A percentile compares a stretch with the other conserved stretches of the same genome.
Evolutionary conservation across 2,888 invertebrate species (phyloP).

Genomic region (Aphodius granarius): DNA sequence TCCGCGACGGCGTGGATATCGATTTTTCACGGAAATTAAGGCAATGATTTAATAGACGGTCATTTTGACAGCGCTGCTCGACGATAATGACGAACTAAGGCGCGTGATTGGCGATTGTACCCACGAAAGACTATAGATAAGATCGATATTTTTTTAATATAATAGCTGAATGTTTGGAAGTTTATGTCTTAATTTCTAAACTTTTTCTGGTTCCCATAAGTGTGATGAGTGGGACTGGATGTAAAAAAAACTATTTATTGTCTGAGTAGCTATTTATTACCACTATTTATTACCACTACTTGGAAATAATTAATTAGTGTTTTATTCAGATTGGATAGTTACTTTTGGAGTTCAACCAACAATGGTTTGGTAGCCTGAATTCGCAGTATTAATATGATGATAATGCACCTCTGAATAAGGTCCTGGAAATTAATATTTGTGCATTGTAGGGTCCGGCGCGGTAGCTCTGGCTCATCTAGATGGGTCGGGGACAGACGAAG

Average conservation of each 20-base stretch:
- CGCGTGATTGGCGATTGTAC: background rate
- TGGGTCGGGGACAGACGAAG: slow-evolving; percentile 83
- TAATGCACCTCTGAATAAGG: background rate
- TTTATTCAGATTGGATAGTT: too few relatives aligned
- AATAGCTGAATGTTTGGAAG: background rate
- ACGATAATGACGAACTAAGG: background rate
- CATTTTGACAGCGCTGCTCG: background rate
- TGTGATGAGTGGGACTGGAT: too few relatives aligned
- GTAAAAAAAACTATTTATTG: too few relatives aligned
- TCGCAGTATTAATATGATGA: background rate
- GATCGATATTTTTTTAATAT: background rate
- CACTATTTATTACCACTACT: too few relatives aligned
- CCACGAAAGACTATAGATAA: background rate
- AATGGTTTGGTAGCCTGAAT: too few relatives aligned
- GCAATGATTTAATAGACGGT: background rate
- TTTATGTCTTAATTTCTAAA: background rate
- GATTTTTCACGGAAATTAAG: background rate
- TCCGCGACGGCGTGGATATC: background rate
- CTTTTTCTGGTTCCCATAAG: too few relatives aligned
- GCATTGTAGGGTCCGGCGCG: slow-evolving; percentile 77
- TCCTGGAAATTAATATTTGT: background rate
- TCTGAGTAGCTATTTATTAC: too few relatives aligned
- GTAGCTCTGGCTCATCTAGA: slow-evolving; percentile 83
- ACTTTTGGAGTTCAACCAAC: too few relatives aligned
- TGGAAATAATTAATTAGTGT: too few relatives aligned